Base-by-base conservation (phyloP, 2,888 invertebrate genomes). In the Nephrotoma flavescens region DNA sequence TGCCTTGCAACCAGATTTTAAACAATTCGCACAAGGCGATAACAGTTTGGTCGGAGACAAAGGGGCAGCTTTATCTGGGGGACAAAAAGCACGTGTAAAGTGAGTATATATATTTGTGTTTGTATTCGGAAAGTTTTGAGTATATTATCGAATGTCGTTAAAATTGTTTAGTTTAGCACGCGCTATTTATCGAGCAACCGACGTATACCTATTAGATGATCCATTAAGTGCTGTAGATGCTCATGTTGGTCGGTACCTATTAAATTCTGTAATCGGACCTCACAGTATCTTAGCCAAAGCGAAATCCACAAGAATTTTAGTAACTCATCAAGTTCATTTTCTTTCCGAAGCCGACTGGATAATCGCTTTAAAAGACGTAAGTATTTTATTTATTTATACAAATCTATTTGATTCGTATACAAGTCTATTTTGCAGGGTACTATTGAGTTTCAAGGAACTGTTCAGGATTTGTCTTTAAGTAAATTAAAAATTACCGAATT, bases 301-400 rank as follows among this genome's bases (percentile, higher is more conserved):
- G 85, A 90, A 92, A 19, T 94, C 95, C 89, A 94, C 95, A 0
- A 92, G 94, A 87, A 93, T 96, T 88, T 92, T 96, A 41, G 95
- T 95, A n/a, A 96, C 96, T 0, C 96, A 96, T 92, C 96, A 96
- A 90, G 92, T 95, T 2, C 95, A 96, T 89, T 94, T 94, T 89
- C 90, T 95, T 31, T 93, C 93, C 87, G 90, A 92, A 88, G 94
- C 93, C 1, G 93, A 94, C 90, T 91, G 92, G 85, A 93, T 95
- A 52, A 89, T 94, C 44, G 91, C 94, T 87, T 89, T 95, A 11
- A 92, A 93, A 87, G 93, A 94, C 89, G 94, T 94, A 91, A 31
- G 31, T 31, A 31, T 31, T 2, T 31, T 31, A 31, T 31, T 31
- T 31, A 31, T 31, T 31, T 31, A 3, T 31, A 31, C 19, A 86